Evolutionary conservation across 2,888 invertebrate species (phyloP).

Genomic region (Odontothrips loti): DNA sequence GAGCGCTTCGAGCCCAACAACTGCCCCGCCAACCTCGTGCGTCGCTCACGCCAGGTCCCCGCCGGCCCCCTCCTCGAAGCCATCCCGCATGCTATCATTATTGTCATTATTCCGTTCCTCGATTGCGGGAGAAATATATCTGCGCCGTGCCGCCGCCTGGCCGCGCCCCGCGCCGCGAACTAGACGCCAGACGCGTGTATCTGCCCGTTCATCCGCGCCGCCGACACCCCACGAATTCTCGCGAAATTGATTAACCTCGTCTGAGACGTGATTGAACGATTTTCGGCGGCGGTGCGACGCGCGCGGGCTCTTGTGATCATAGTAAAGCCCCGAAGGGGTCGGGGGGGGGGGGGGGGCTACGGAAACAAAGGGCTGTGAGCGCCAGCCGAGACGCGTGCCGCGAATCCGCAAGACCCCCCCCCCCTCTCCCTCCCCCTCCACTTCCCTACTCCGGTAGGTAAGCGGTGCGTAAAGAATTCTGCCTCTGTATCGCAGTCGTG

Average conservation of each 20-base stretch:
- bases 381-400: no score
- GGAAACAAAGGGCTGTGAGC: neutral
- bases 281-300: neutral
- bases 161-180: neutral
- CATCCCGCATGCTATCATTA: neutral
- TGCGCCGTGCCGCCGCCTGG: neutral
- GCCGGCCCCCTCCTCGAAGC: no score
- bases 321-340: no score
- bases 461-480: no score
- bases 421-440: no score
- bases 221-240: neutral
- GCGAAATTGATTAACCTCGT: constrained; percentile 17
- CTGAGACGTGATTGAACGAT: constrained; percentile 2
- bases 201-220: neutral
- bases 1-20: neutral
- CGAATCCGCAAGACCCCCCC: no score
- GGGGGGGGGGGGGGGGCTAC: neutral
- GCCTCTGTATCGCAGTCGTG: no score
- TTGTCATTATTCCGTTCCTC: neutral
- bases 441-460: no score
- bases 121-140: neutral
- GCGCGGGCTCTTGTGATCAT: no score
- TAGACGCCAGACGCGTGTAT: no score
- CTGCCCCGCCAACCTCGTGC: no score
- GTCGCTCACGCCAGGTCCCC: no score